These are phyloP conservation scores for Chrysopa pallens DNA, from an alignment of 1,140 invertebrate species.

Conservation along the genomic window DNA sequence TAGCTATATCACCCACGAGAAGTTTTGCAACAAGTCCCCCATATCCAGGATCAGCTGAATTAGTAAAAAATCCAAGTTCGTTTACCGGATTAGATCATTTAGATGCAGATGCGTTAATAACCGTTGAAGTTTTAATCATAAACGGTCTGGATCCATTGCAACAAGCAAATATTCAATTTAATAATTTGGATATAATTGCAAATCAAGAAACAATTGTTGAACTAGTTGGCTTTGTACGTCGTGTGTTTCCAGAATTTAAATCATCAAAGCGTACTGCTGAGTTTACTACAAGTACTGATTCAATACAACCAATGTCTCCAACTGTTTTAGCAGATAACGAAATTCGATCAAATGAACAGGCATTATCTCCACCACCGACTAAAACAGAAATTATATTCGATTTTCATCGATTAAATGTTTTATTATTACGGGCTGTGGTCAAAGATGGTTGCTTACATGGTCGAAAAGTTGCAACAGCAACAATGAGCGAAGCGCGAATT, in stretches of 20 bases:
- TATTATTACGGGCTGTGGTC: slow-evolving; percentile 62
- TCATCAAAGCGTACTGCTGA: slow-evolving; percentile 13
- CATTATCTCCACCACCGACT: background rate
- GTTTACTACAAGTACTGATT: slow-evolving; percentile 11
- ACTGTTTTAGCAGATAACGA: no score
- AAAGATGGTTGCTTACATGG: slow-evolving; percentile 51
- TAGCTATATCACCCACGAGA: background rate
- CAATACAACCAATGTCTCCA: no score
- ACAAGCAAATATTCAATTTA: slow-evolving; percentile 77
- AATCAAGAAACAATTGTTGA: slow-evolving; percentile 93
- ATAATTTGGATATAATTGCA: slow-evolving; percentile 87
- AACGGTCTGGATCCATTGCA: slow-evolving; percentile 45
- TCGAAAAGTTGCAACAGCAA: slow-evolving; percentile 84
- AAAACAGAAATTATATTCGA: slow-evolving; percentile 75
- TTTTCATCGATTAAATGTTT: slow-evolving; percentile 77
- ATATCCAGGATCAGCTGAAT: slow-evolving; percentile 6
- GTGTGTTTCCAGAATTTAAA: slow-evolving; percentile 40
- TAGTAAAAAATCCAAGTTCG: slow-evolving; percentile 17
- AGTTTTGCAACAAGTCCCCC: slow-evolving; percentile 1
- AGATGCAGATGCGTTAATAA: slow-evolving; percentile 70
- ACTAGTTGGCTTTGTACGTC: slow-evolving; percentile 66
- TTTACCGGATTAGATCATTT: slow-evolving; percentile 24
- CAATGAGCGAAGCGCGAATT: slow-evolving; percentile 75
- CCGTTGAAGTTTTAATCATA: slow-evolving; percentile 60
- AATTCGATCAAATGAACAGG: no score